phyloP scores from a whole-genome alignment of 2,113 vertebrate species.

The Python bivittatus region DNA sequence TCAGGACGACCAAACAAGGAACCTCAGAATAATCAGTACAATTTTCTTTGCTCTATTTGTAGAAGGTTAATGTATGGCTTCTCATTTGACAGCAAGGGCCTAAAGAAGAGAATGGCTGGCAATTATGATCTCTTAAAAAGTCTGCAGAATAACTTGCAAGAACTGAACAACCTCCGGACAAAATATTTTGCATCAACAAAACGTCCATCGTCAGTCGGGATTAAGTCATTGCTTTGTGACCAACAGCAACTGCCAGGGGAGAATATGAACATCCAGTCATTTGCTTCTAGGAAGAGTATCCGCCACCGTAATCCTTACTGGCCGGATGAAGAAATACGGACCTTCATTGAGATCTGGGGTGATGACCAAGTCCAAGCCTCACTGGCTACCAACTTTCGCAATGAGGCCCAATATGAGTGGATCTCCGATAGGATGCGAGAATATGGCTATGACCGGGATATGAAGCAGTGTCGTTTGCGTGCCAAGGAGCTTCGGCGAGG shows the following conservation, averaged over 20 bases:
- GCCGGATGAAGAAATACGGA: constrained; percentile 37
- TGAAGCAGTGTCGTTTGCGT: constrained; percentile 33
- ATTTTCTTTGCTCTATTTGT: neutral
- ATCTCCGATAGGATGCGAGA: constrained; percentile 26
- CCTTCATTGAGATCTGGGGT: constrained; percentile 36
- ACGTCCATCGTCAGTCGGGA: neutral
- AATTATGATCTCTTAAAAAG: constrained; percentile 19
- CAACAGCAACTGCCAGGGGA: constrained; percentile 15
- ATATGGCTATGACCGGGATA: constrained; percentile 29
- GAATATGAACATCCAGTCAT: constrained; percentile 29
- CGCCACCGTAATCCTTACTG: constrained; percentile 34
- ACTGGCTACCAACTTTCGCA: constrained; percentile 34
- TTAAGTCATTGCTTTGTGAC: neutral
- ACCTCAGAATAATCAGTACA: neutral
- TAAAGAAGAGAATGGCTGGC: constrained; percentile 24
- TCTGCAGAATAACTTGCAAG: constrained; percentile 19
- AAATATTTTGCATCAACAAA: neutral
- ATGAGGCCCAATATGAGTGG: constrained; percentile 32
- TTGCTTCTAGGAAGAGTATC: constrained; percentile 27
- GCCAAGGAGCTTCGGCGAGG: constrained; percentile 35
- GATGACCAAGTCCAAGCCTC: constrained; percentile 35
- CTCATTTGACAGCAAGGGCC: constrained; percentile 2
- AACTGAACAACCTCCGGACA: constrained; percentile 1
- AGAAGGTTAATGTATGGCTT: neutral
- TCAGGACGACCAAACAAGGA: neutral